Evolutionary conservation across 30 jellyfish, hydroid and myxozoan genomes (phyloP).

Genomic region (Chrysaora quinquecirrha): DNA sequence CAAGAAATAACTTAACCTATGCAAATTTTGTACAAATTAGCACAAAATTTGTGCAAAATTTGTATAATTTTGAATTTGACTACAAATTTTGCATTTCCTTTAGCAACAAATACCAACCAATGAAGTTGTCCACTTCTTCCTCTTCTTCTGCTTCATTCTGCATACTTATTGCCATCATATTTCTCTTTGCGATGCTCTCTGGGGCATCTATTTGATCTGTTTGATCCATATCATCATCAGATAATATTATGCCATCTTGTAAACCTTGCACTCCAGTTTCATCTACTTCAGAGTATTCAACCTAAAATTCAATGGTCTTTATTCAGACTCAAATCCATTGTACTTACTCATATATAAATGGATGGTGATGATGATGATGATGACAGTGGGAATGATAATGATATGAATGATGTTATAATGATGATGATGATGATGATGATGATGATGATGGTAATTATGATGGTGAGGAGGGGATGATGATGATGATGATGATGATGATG

Average conservation of each 20-base stretch:
- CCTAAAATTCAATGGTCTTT: slow-evolving; percentile 42
- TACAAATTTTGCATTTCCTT: not conserved
- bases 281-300: slow-evolving; percentile 82
- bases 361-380: not conserved
- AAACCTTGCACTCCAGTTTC: slow-evolving; percentile 21
- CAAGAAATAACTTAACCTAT: no score
- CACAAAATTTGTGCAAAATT: no score
- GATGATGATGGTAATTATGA: no score
- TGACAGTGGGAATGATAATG: not conserved
- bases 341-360: no score
- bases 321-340: not conserved
- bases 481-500: no score
- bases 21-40: no score
- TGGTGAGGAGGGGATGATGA: no score
- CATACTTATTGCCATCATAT: slow-evolving; percentile 63
- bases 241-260: slow-evolving; percentile 7
- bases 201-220: slow-evolving; percentile 65
- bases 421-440: no score
- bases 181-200: slow-evolving; percentile 66
- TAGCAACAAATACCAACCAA: slow-evolving; percentile 37
- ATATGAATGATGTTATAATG: not conserved
- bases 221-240: slow-evolving; percentile 53
- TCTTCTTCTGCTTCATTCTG: slow-evolving; percentile 85
- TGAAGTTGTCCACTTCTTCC: slow-evolving; percentile 76
- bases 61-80: not conserved